Evolutionary conservation across 2,113 vertebrate genomes (phyloP).

Genomic region (Bungarus multicinctus): DNA sequence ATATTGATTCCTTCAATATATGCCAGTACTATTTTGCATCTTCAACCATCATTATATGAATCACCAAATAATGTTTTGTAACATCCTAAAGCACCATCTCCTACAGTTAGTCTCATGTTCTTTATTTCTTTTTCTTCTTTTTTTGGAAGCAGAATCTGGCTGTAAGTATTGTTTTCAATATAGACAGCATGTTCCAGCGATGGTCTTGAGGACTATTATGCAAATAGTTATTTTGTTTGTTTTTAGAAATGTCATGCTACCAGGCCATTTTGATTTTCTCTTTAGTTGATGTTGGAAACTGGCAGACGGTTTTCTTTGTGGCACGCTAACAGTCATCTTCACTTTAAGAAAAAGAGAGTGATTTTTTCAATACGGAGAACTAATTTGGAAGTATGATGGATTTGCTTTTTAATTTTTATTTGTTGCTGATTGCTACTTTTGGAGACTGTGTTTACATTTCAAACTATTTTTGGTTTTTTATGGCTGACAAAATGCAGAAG

Average conservation of each 20-base stretch:
- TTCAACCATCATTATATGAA: constrained; percentile 4
- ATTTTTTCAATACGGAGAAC: background rate
- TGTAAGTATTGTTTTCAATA: constrained; percentile 2
- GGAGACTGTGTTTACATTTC: constrained; percentile 16
- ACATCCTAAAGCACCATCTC: background rate
- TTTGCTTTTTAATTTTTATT: constrained; percentile 5
- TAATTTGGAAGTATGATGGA: background rate
- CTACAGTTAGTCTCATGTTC: background rate
- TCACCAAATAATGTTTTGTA: constrained; percentile 9
- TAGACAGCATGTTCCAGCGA: background rate
- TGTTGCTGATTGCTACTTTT: constrained; percentile 1
- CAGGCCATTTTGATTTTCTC: constrained; percentile 14
- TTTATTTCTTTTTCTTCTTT: background rate
- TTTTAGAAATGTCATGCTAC: background rate
- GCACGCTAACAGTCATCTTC: background rate
- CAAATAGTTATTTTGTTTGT: constrained; percentile 4
- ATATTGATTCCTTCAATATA: background rate
- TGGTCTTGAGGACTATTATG: background rate
- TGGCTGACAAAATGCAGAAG: constrained; percentile 15
- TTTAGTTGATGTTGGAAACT: background rate
- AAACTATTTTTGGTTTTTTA: background rate
- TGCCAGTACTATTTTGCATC: background rate
- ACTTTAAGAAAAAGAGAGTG: background rate
- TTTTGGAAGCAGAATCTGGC: background rate
- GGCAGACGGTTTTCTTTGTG: background rate